Evolutionary conservation across 2,113 vertebrate genomes (phyloP).

Genomic region (Platichthys flesus): DNA sequence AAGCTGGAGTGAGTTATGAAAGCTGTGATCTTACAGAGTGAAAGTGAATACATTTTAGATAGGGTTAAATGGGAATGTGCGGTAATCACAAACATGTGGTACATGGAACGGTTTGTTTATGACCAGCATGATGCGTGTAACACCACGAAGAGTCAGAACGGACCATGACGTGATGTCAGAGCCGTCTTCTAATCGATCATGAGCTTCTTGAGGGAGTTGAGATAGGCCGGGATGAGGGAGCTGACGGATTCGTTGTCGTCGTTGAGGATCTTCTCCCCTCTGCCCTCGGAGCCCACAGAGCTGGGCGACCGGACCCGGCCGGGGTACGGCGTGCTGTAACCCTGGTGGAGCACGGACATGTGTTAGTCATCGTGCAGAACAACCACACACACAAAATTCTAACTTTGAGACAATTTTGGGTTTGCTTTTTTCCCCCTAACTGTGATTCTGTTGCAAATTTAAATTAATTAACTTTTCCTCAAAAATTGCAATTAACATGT

Average conservation of each 20-base stretch:
- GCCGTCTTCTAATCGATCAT: slow-evolving; percentile 79
- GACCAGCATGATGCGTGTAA: background rate
- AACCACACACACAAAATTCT: too few relatives aligned
- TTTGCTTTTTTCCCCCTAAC: too few relatives aligned
- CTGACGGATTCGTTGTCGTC: slow-evolving; percentile 81
- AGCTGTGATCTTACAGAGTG: slow-evolving; percentile 7
- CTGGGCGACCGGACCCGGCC: slow-evolving; percentile 79
- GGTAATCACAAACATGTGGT: background rate
- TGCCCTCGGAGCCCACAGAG: slow-evolving; percentile 83
- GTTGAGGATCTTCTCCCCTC: slow-evolving; percentile 81
- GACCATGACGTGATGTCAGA: too few relatives aligned
- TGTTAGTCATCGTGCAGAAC: too few relatives aligned
- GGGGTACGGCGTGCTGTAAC: slow-evolving; percentile 83
- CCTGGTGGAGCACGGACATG: slow-evolving; percentile 64
- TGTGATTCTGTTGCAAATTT: too few relatives aligned
- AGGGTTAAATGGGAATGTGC: background rate
- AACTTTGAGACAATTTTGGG: too few relatives aligned
- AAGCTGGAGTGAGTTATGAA: background rate
- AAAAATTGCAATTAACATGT: too few relatives aligned
- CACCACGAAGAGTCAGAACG: background rate
- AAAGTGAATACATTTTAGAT: slow-evolving; percentile 1
- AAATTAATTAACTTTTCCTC: too few relatives aligned
- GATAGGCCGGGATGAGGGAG: slow-evolving; percentile 85
- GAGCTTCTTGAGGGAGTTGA: slow-evolving; percentile 86
- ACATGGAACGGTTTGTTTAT: background rate